Base-by-base conservation (phyloP, 2,797 vertebrate genomes). In the Gallinago stenura region DNA sequence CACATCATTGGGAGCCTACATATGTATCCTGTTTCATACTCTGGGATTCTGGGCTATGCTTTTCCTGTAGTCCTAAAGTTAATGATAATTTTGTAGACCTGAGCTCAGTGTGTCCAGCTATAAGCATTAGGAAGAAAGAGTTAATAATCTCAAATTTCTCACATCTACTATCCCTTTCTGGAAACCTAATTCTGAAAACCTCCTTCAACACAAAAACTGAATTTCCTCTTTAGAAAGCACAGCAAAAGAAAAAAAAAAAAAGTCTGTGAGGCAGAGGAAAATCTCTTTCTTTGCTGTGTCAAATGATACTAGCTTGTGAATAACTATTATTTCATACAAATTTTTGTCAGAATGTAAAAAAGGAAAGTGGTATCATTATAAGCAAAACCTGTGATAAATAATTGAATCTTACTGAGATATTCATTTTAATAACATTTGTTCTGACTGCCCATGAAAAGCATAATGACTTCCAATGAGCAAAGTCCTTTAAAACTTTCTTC, bases 381-480 rank as follows among this genome's bases (percentile, higher is more conserved):
- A 91, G 90, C 35, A 95, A 96, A 94, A 84, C 77, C 83, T 95
- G 80, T 91, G 86, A 96, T 96, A 96, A 97, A 97, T 97, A 96
- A 96, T 93, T 96, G 85, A 96, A 91, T 95, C 93, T 95, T 51
- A 66, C 95, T 85, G 88, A 95, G 94, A 92, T 94, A 96, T 95
- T 96, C 35, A 92, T 95, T 96, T 95, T 93, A 95, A 93, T 89
- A 95, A 93, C 71, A 77, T 97, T 96, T 96, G 75, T 96, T 95
- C 94, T 95, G 90, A 79, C 86, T 94, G 64, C 48, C 73, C 80
- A 89, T 89, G 94, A 94, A 96, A 96, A 91, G 80, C 73, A 73
- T 92, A 96, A 96, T 95, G 88, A 92, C 88, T 95, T 95, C 41
- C 77, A 95, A 84, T 61, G 77, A 95, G 60, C 56, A 84, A 91